Percentiles rank a stretch among this genome's conserved stretches.
Conservation (phyloP, 2,888 invertebrate species). For the Drosophila greeni region DNA sequence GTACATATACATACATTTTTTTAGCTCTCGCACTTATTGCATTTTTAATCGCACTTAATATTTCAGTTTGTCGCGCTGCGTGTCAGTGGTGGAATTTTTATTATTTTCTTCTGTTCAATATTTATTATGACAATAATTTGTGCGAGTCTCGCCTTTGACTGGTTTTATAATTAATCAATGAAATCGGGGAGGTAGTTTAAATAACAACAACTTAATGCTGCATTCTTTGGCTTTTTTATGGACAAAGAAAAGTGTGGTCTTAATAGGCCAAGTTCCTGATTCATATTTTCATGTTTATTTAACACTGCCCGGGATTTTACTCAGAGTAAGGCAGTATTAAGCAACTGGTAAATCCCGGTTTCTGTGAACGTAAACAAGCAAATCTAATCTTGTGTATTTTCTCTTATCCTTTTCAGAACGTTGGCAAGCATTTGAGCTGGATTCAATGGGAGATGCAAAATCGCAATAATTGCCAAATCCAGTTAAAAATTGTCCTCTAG, state of each 20-base stretch:
- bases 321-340: background rate
- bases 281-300: background rate
- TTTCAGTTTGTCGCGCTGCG: conserved; percentile 52
- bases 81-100: conserved; percentile 40
- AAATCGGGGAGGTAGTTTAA: background rate
- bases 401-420: conserved; percentile 36
- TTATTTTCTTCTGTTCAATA: conserved; percentile 53
- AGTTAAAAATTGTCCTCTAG: conserved; percentile 18
- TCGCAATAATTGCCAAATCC: conserved; percentile 48
- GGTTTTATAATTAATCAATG: conserved; percentile 36
- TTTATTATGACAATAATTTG: conserved; percentile 66
- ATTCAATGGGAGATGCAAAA: conserved; percentile 34
- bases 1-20: background rate
- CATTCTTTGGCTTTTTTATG: background rate
- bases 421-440: conserved; percentile 26
- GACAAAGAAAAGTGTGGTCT: background rate
- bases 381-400: conserved; percentile 24
- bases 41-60: conserved; percentile 54
- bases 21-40: conserved; percentile 34
- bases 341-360: background rate
- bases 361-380: background rate
- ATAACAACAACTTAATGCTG: conserved; percentile 20
- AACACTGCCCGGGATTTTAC: no score
- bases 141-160: conserved; percentile 25
- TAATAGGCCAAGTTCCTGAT: background rate